phyloP scores from a whole-genome alignment of 2,797 vertebrate genomes.

The Epinephelus awoara region DNA sequence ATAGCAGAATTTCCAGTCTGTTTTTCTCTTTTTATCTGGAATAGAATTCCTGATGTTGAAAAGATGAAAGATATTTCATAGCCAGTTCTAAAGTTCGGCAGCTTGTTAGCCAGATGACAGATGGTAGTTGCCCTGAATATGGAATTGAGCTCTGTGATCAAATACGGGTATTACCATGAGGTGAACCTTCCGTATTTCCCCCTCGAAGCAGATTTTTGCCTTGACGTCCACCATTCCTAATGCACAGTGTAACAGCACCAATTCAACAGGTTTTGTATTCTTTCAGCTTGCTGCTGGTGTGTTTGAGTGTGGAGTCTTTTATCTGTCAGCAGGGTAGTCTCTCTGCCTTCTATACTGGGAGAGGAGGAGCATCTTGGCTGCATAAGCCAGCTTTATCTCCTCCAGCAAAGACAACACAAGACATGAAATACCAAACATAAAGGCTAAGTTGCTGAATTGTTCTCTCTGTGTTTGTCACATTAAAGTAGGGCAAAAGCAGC shows the following conservation, averaged over 20 bases:
- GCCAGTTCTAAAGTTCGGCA: not conserved
- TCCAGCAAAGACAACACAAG: conserved; percentile 17
- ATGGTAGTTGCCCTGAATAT: conserved; percentile 26
- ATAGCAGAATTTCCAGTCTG: not conserved
- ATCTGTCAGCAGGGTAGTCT: conserved; percentile 29
- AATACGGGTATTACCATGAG: conserved; percentile 32
- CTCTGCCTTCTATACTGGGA: not conserved
- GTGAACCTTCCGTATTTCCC: conserved; percentile 5
- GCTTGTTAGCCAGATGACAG: conserved; percentile 24
- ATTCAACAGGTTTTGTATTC: not conserved
- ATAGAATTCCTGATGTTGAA: not conserved
- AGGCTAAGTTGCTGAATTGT: conserved; percentile 33
- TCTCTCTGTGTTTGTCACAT: conserved; percentile 24
- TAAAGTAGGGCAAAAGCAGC: conserved; percentile 32
- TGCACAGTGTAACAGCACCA: not conserved
- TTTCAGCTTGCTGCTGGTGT: conserved; percentile 38
- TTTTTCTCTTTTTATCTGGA: not conserved
- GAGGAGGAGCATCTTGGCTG: not conserved
- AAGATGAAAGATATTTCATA: conserved; percentile 18
- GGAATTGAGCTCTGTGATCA: conserved; percentile 35
- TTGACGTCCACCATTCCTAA: conserved; percentile 4
- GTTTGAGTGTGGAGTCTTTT: conserved; percentile 18
- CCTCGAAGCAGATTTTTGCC: conserved; percentile 22
- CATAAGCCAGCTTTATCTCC: conserved; percentile 39
- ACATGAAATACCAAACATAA: conserved; percentile 23